Evolutionary conservation across 2,113 vertebrate genomes (phyloP).

Genomic region (Xenopus borealis): DNA sequence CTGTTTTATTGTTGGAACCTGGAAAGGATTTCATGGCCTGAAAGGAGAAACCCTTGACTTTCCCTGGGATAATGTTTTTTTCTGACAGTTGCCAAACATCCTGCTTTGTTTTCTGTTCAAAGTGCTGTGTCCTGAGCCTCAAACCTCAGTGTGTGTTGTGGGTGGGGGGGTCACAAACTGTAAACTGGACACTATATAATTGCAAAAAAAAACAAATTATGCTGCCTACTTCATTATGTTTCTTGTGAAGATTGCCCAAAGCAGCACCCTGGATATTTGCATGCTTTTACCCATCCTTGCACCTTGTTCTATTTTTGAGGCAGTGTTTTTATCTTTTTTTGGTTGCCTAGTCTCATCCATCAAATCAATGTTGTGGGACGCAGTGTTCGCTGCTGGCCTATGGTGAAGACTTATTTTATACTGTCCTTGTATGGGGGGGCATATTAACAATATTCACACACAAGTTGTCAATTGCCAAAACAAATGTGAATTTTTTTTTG

Average conservation of each 20-base stretch:
- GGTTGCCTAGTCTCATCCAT: neutral
- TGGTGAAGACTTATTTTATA: slow-evolving; percentile 9
- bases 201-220: neutral
- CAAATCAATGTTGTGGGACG: neutral
- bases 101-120: slow-evolving; percentile 11
- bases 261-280: slow-evolving; percentile 4
- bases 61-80: slow-evolving; percentile 15
- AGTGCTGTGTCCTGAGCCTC: slow-evolving; percentile 25
- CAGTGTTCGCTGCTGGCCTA: neutral
- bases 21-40: neutral
- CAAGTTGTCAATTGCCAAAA: slow-evolving; percentile 33
- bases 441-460: neutral
- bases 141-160: neutral
- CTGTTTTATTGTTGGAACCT: slow-evolving; percentile 7
- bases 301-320: neutral
- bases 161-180: neutral
- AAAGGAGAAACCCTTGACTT: neutral
- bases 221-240: neutral
- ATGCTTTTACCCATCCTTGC: slow-evolving; percentile 18
- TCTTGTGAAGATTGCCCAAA: neutral
- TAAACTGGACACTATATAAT: neutral
- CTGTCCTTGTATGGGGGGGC: neutral
- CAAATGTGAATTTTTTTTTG: neutral
- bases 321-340: neutral
- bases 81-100: slow-evolving; percentile 37